Base-by-base conservation (phyloP, 2,797 vertebrate species). In the Eleutherodactylus coqui region DNA sequence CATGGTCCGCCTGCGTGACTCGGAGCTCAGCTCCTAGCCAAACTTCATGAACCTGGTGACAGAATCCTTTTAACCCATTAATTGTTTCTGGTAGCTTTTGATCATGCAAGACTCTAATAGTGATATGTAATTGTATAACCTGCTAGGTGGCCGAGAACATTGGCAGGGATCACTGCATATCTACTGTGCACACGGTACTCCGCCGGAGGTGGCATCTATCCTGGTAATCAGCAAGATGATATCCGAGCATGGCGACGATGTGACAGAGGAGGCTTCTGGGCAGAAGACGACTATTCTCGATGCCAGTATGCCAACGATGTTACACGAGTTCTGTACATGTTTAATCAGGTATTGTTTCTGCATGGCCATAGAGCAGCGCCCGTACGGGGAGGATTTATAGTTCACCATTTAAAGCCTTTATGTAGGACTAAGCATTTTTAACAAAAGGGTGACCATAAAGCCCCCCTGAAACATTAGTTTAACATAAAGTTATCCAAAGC, bases 241-340 rank as follows among this genome's bases (percentile, higher is more conserved):
- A 95, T 95, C 70, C 94, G 95, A 88, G 97, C 98, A 0, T 97
- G 97, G 96, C 96, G 98, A 72, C 91, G 93, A 78, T 99, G 98
- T 0, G 95, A 96, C 84, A 93, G 95, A 21, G 94, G 95, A 2
- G 98, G 98, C 3, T 94, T 95, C 82, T 99, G 98, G 98, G 94
- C 96, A 0, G 97, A 98, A 0, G 98, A 97, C 1, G 95, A 99
- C 90, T 99, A 99, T 90, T 96, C 97, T 29, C 95, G 92, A 69
- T 99, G 98, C 92, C 97, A 98, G 75, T 99, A 98, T 92, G 96
- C 97, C 83, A 99, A 99, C 60, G 98, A 99, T 69, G 96, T 97
- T 88, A 99, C 98, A 0, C 90, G 98, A 77, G 96, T 99, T 86
- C 95, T 99, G 21, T 95, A 95, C 49, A 96, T 98, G 94, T 97